Evolutionary conservation across 1,140 invertebrate species (phyloP).

Genomic region (Bemisia tabaci): DNA sequence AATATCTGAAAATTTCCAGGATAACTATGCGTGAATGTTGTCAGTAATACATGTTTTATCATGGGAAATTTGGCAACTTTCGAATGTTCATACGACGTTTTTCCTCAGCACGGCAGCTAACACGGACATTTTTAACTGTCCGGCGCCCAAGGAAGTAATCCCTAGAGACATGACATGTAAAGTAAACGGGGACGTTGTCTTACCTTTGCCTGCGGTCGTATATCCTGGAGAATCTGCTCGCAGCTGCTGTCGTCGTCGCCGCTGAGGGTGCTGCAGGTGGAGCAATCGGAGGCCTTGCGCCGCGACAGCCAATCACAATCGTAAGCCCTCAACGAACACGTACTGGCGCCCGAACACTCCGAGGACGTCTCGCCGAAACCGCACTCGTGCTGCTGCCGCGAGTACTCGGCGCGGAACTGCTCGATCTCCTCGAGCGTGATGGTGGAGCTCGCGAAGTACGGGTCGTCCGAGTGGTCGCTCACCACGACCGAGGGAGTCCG

Average conservation of each 20-base stretch:
- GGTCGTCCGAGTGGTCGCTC: constrained; percentile 66
- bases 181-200: too few relatives aligned
- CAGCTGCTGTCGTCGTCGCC: constrained; percentile 43
- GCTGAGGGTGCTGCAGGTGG: constrained; percentile 45
- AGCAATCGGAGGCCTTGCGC: constrained; percentile 47
- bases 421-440: constrained; percentile 50
- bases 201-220: constrained; percentile 17
- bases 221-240: constrained; percentile 14
- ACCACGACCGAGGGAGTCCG: constrained; percentile 68
- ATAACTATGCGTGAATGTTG: too few relatives aligned
- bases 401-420: constrained; percentile 36
- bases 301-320: constrained; percentile 36
- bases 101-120: too few relatives aligned
- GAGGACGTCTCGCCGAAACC: constrained; percentile 31
- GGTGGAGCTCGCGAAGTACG: constrained; percentile 23
- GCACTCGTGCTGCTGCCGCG: neutral
- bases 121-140: too few relatives aligned
- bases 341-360: constrained; percentile 44
- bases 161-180: too few relatives aligned
- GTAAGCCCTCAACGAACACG: constrained; percentile 44
- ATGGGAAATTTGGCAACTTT: too few relatives aligned
- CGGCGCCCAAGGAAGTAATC: too few relatives aligned
- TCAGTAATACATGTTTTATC: too few relatives aligned
- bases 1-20: too few relatives aligned
- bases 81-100: too few relatives aligned